Evolutionary conservation across 2,113 vertebrate genomes (phyloP).

Genomic region (Odocoileus virginianus): DNA sequence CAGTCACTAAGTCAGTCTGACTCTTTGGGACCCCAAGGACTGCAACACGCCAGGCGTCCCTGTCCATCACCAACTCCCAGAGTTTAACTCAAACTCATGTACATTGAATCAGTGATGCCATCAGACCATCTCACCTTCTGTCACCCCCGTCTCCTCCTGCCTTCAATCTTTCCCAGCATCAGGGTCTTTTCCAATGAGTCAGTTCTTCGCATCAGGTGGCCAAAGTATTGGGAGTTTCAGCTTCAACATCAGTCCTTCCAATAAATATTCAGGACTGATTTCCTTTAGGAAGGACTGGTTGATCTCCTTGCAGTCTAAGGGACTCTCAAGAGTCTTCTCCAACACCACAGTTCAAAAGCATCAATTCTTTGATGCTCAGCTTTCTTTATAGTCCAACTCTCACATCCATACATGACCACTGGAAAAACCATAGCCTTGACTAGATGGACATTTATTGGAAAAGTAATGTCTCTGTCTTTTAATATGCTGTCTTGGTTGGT

Average conservation of each 20-base stretch:
- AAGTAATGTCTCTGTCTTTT: background rate
- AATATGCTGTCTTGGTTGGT: background rate
- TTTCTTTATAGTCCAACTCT: background rate
- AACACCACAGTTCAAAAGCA: background rate
- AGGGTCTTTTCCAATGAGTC: background rate
- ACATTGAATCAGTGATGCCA: background rate
- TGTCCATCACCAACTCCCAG: too few species aligned
- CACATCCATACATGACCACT: background rate
- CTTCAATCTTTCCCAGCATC: background rate
- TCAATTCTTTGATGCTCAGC: background rate
- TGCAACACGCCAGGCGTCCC: too few species aligned
- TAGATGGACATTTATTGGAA: background rate
- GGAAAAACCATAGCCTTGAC: background rate
- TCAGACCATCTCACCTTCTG: background rate
- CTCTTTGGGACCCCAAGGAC: too few species aligned
- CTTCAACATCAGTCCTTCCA: background rate
- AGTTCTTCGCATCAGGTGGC: background rate
- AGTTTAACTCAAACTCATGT: too few species aligned
- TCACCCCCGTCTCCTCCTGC: background rate
- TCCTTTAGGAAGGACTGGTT: background rate
- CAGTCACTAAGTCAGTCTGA: too few species aligned
- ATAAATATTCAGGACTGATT: background rate
- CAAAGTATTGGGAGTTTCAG: background rate
- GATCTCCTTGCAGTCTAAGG: background rate
- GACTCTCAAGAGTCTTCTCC: background rate